phyloP scores from a whole-genome alignment of 2,113 vertebrate species.

The Pangasianodon hypophthalmus region DNA sequence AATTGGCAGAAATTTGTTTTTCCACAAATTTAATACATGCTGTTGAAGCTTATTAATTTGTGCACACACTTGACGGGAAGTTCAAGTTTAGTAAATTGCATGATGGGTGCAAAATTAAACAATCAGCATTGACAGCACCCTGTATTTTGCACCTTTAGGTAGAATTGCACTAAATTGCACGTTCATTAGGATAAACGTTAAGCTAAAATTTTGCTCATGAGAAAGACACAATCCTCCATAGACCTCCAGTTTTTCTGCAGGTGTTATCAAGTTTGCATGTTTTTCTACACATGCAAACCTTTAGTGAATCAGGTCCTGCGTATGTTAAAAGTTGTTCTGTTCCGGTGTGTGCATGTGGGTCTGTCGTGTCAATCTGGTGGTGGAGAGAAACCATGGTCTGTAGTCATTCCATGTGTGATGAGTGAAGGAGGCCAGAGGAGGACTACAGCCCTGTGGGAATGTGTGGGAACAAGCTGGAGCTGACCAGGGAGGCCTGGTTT shows the following conservation, averaged over 20 bases:
- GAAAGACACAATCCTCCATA: not conserved
- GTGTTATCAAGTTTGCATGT: not conserved
- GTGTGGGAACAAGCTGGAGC: slow-evolving; percentile 42
- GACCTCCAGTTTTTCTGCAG: not conserved
- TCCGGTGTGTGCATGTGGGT: not conserved
- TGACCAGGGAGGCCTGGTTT: slow-evolving; percentile 48
- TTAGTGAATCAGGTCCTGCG: not conserved
- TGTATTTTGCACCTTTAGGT: not conserved
- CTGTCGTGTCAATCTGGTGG: not conserved
- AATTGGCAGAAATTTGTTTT: not conserved
- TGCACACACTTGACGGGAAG: not conserved
- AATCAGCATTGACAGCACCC: not conserved
- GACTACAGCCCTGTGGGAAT: slow-evolving; percentile 24
- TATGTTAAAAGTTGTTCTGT: not conserved
- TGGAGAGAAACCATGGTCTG: slow-evolving; percentile 29
- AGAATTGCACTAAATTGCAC: not conserved
- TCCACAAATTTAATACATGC: not conserved
- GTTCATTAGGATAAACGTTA: not conserved
- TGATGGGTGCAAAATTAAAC: not conserved
- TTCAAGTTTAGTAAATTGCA: not conserved
- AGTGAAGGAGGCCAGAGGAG: slow-evolving; percentile 31
- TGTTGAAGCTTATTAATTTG: not conserved
- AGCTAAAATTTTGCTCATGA: not conserved
- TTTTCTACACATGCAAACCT: not conserved
- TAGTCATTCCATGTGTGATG: slow-evolving; percentile 34